phyloP scores from a whole-genome alignment of 2,888 invertebrate species.

The Drosophila nr. fundita region DNA sequence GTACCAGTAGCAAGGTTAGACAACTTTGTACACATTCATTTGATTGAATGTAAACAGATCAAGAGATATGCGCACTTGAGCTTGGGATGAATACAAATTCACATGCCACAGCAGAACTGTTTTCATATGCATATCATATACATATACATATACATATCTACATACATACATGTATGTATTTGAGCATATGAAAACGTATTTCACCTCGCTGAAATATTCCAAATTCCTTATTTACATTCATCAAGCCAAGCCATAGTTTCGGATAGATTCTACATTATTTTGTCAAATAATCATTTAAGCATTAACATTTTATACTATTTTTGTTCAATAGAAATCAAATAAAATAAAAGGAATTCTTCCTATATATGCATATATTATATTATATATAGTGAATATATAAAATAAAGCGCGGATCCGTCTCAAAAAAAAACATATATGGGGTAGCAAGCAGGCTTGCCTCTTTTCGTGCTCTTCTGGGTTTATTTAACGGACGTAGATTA shows the following conservation, averaged over 20 bases:
- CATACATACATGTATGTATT: too few relatives aligned
- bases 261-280: background rate
- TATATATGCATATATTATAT: background rate
- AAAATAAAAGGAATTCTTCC: too few relatives aligned
- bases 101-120: slow-evolving; percentile 8
- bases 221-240: slow-evolving; percentile 77
- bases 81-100: slow-evolving; percentile 26
- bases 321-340: background rate
- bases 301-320: background rate
- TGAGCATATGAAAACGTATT: slow-evolving; percentile 1
- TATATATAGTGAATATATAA: background rate
- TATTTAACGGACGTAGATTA: slow-evolving; percentile 75
- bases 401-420: too few relatives aligned
- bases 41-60: slow-evolving; percentile 54
- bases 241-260: slow-evolving; percentile 78
- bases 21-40: slow-evolving; percentile 41
- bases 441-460: background rate
- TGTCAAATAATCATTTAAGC: background rate
- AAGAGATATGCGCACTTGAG: slow-evolving; percentile 27
- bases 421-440: too few relatives aligned
- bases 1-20: slow-evolving; percentile 42
- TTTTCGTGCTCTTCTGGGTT: background rate
- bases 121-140: background rate
- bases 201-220: slow-evolving; percentile 17
- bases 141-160: too few relatives aligned